phyloP scores from a whole-genome alignment of 1,140 invertebrate species.

The Euwallacea fornicatus region DNA sequence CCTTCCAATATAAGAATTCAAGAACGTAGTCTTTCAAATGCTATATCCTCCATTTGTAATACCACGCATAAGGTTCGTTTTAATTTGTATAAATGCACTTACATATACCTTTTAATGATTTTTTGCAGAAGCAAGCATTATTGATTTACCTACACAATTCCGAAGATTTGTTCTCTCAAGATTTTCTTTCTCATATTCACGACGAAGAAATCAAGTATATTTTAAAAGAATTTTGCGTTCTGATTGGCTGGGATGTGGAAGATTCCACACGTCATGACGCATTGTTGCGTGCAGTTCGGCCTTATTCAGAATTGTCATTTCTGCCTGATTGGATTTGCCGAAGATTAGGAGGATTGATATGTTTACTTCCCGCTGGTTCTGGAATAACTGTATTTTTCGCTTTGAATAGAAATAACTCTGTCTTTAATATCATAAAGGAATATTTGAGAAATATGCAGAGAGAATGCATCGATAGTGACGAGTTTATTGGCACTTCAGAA shows the following conservation, averaged over 20 bases:
- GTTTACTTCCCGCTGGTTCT: constrained; percentile 24
- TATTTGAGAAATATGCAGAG: too few species aligned
- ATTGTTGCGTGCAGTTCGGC: constrained; percentile 32
- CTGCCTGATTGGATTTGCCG: constrained; percentile 17
- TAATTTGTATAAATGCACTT: too few species aligned
- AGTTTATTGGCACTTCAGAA: too few species aligned
- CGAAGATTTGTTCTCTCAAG: constrained; percentile 37
- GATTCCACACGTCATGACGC: constrained; percentile 28
- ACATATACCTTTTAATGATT: too few species aligned
- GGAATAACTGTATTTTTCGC: too few species aligned
- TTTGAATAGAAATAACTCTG: too few species aligned
- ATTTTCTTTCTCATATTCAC: constrained; percentile 23
- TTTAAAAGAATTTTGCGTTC: constrained; percentile 28
- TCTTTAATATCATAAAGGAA: too few species aligned
- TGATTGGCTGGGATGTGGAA: constrained; percentile 41
- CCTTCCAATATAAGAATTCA: not conserved
- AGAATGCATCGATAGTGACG: too few species aligned
- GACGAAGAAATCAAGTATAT: constrained; percentile 26
- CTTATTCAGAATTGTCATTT: constrained; percentile 18
- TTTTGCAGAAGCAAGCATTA: constrained; percentile 36
- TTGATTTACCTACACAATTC: constrained; percentile 41
- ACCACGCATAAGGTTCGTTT: not conserved
- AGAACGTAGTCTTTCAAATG: not conserved
- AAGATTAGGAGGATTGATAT: constrained; percentile 28
- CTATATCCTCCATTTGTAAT: not conserved